Evolutionary conservation across 2,113 vertebrate species (phyloP).

Genomic region (Ailuropoda melanoleuca): DNA sequence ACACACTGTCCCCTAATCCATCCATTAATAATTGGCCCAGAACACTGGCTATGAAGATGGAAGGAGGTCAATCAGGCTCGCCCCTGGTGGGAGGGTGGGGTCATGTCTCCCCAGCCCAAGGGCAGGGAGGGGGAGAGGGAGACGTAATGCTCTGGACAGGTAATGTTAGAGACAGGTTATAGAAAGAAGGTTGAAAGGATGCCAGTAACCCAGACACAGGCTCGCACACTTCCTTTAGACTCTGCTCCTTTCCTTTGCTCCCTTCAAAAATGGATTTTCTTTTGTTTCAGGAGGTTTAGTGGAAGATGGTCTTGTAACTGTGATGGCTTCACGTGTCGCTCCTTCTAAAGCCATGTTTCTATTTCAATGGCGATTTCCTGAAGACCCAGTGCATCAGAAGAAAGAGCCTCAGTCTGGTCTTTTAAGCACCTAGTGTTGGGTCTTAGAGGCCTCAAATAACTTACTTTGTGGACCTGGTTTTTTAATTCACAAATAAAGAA

Average conservation of each 20-base stretch:
- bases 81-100: neutral
- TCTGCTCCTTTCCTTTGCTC: neutral
- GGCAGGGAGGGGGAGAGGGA: fast-evolving
- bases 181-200: neutral
- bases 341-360: neutral
- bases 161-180: neutral
- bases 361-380: neutral
- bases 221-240: neutral
- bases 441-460: neutral
- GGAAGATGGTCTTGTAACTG: neutral
- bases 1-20: neutral
- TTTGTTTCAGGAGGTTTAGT: neutral
- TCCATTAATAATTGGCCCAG: neutral
- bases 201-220: fast-evolving
- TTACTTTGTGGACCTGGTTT: neutral
- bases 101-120: neutral
- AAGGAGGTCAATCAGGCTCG: neutral
- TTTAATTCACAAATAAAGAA: neutral
- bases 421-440: neutral
- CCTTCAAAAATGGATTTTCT: neutral
- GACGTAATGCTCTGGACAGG: neutral
- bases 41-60: neutral
- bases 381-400: neutral
- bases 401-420: neutral
- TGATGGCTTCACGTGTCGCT: neutral